These are phyloP conservation scores for Sclerodermus sp. DNA, from an alignment of 2,888 invertebrate species.

Conservation along the genomic window DNA sequence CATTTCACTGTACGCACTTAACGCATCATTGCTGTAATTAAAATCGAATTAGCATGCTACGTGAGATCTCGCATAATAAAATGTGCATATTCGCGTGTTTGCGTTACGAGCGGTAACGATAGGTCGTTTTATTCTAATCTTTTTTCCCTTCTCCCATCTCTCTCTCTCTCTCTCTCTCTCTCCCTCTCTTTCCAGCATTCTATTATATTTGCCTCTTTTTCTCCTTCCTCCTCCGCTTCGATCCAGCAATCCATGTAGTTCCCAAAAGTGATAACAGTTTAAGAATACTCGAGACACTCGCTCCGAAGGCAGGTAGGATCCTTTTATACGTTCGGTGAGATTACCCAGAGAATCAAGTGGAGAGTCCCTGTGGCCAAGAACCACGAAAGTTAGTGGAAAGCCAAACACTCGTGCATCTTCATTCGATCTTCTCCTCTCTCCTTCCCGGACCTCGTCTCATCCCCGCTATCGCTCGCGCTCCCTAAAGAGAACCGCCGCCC, in stretches of 20 bases:
- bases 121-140: too few species aligned
- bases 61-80: conserved; percentile 6
- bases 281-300: conserved; percentile 16
- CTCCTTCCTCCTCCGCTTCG: too few species aligned
- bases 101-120: too few species aligned
- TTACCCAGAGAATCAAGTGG: conserved; percentile 33
- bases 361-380: conserved; percentile 29
- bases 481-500: too few species aligned
- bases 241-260: too few species aligned
- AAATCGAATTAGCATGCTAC: conserved; percentile 14
- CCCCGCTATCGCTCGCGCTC: conserved; percentile 8
- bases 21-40: background rate
- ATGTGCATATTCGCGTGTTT: too few species aligned
- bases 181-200: too few species aligned
- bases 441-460: background rate
- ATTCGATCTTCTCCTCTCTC: conserved; percentile 5
- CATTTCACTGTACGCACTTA: background rate
- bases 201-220: too few species aligned
- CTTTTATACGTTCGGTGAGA: conserved; percentile 21
- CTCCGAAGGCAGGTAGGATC: conserved; percentile 6
- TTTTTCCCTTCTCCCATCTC: too few species aligned
- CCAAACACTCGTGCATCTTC: conserved; percentile 42
- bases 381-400: conserved; percentile 44
- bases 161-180: too few species aligned
- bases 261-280: conserved; percentile 12